phyloP scores from a whole-genome alignment of 2,888 invertebrate genomes.

The Cartodere bifasciata region DNA sequence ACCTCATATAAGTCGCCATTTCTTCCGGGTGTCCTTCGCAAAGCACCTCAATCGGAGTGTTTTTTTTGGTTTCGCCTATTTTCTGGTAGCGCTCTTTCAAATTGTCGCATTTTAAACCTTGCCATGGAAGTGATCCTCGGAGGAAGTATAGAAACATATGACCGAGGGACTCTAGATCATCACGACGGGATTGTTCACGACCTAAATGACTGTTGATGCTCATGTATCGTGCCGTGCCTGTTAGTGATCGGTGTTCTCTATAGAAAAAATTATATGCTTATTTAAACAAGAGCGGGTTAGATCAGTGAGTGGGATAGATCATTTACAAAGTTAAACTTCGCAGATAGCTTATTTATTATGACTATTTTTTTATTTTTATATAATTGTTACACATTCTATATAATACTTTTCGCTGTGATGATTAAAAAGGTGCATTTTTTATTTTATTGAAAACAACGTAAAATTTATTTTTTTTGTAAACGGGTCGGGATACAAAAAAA shows the following conservation, averaged over 20 bases:
- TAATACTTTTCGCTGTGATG: too few species aligned
- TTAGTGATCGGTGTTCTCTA: conserved; percentile 99
- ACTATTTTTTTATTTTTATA: too few species aligned
- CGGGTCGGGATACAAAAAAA: too few species aligned
- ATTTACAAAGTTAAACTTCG: too few species aligned
- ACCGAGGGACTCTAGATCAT: conserved; percentile 97
- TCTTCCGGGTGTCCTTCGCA: conserved; percentile 88
- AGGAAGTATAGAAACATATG: conserved; percentile 99
- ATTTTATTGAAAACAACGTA: too few species aligned
- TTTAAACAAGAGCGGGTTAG: too few species aligned
- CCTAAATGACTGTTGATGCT: conserved; percentile 99
- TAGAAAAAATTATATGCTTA: too few species aligned
- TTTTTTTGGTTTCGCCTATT: conserved; percentile 98
- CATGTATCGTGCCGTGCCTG: conserved; percentile 99
- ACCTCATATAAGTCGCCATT: conserved; percentile 93
- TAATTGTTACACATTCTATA: too few species aligned
- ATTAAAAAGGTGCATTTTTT: too few species aligned
- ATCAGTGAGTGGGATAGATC: too few species aligned
- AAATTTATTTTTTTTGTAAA: too few species aligned
- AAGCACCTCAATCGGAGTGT: conserved; percentile 91
- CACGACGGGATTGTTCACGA: conserved; percentile 98
- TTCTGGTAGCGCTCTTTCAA: conserved; percentile 99
- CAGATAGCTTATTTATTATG: too few species aligned
- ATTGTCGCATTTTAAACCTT: conserved; percentile 99
- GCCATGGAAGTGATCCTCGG: conserved; percentile 98